A percentile compares a stretch with the other conserved stretches of the same genome.
These are phyloP conservation scores for Erinaceus europaeus DNA, from an alignment of 2,113 vertebrate genomes.

Conservation along the genomic window DNA sequence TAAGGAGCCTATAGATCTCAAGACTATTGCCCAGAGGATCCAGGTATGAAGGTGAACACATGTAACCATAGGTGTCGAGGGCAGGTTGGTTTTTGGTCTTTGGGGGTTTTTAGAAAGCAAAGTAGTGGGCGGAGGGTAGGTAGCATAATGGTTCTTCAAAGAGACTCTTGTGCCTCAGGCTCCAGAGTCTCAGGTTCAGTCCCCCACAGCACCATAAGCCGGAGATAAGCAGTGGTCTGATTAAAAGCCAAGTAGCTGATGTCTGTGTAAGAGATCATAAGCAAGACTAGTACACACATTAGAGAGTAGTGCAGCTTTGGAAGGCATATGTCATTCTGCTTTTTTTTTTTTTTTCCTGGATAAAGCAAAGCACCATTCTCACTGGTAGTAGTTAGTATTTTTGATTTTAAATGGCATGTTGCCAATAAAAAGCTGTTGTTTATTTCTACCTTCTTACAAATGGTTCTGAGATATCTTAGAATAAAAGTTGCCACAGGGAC, in stretches of 20 bases:
- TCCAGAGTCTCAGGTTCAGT: too few relatives aligned
- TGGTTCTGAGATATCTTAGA: slow-evolving; percentile 8
- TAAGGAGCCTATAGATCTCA: slow-evolving; percentile 98
- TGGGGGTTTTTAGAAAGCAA: slow-evolving; percentile 30
- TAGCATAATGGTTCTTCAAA: too few relatives aligned
- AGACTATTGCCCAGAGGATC: slow-evolving; percentile 96
- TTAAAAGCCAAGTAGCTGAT: slow-evolving; percentile 11
- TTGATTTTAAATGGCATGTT: background rate
- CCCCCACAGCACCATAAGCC: too few relatives aligned
- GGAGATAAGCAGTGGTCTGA: too few relatives aligned
- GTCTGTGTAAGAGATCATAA: background rate
- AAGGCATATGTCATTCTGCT: background rate
- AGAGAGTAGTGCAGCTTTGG: background rate
- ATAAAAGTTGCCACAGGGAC: too few relatives aligned
- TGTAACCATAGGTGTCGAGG: background rate
- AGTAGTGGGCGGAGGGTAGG: too few relatives aligned
- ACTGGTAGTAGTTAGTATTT: background rate
- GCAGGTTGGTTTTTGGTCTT: background rate
- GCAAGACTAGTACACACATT: background rate
- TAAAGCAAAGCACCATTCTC: background rate
- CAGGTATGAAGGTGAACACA: slow-evolving; percentile 84
- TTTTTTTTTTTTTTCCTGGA: slow-evolving; percentile 5
- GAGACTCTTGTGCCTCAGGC: too few relatives aligned
- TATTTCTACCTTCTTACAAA: slow-evolving; percentile 21
- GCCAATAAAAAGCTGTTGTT: slow-evolving; percentile 8